These are phyloP conservation scores for Anthrax anthrax DNA, from an alignment of 2,888 invertebrate genomes.

Conservation along the genomic window DNA sequence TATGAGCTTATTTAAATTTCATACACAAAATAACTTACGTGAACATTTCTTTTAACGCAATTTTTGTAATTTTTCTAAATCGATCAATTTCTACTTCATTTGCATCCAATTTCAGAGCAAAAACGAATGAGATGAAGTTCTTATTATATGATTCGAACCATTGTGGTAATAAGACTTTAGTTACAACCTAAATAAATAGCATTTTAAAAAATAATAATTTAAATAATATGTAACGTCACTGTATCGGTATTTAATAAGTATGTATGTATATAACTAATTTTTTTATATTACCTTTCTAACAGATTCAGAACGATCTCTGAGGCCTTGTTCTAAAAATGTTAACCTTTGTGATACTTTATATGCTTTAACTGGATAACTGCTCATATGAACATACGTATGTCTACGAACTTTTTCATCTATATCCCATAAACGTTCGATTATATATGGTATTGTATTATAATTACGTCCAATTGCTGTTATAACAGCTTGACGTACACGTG, in stretches of 20 bases:
- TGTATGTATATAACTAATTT: too few species aligned
- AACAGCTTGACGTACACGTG: constrained; percentile 56
- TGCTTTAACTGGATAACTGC: constrained; percentile 31
- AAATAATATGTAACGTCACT: background rate
- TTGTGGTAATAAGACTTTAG: constrained; percentile 44
- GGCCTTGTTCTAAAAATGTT: constrained; percentile 44
- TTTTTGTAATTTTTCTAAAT: constrained; percentile 40
- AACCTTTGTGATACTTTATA: constrained; percentile 51
- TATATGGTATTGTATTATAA: constrained; percentile 50
- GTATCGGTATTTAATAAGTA: background rate
- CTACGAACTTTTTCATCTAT: constrained; percentile 59
- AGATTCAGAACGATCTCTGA: constrained; percentile 44
- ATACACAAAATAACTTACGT: constrained; percentile 29
- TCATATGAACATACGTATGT: constrained; percentile 36
- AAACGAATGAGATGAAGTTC: constrained; percentile 55
- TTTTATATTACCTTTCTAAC: constrained; percentile 27
- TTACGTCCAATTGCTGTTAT: constrained; percentile 61
- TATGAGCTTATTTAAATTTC: background rate
- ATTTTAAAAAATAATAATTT: background rate
- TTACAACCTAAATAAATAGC: constrained; percentile 26
- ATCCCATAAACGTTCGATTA: constrained; percentile 60
- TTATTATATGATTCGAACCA: constrained; percentile 64
- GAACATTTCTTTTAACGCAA: constrained; percentile 41
- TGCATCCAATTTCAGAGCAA: constrained; percentile 59
- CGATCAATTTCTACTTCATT: constrained; percentile 46